These are phyloP conservation scores for Rhynchopsitta pachyrhyncha DNA, from an alignment of 2,113 vertebrate genomes.

Conservation along the genomic window DNA sequence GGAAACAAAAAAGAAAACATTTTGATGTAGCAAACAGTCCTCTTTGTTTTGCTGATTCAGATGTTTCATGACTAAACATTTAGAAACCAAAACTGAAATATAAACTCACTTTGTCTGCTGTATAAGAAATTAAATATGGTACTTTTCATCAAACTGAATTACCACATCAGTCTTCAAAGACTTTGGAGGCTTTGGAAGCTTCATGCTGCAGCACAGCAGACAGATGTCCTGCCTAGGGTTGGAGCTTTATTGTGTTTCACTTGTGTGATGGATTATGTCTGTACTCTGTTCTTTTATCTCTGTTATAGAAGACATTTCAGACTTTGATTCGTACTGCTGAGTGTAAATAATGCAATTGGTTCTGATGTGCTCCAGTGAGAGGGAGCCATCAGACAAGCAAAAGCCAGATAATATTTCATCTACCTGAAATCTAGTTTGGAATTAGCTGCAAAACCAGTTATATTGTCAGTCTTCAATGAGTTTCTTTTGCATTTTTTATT, in stretches of 20 bases:
- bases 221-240: slow-evolving; percentile 23
- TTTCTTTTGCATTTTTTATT: neutral
- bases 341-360: slow-evolving; percentile 41
- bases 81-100: slow-evolving; percentile 43
- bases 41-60: slow-evolving; percentile 30
- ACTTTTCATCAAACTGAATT: slow-evolving; percentile 27
- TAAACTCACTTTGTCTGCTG: neutral
- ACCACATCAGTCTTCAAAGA: slow-evolving; percentile 41
- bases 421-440: neutral
- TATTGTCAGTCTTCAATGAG: neutral
- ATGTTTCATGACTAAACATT: slow-evolving; percentile 20
- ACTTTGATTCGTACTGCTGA: neutral
- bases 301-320: neutral
- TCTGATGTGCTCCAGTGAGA: slow-evolving; percentile 19
- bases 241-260: slow-evolving; percentile 36
- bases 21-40: neutral
- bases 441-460: neutral
- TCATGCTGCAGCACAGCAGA: neutral
- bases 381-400: neutral
- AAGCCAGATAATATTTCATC: neutral
- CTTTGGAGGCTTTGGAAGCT: slow-evolving; percentile 18
- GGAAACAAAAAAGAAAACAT: neutral
- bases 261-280: slow-evolving; percentile 32
- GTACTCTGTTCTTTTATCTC: slow-evolving; percentile 30
- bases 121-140: neutral